Base-by-base conservation (phyloP, 2,113 vertebrate species). In the Toxotes chatareus region DNA sequence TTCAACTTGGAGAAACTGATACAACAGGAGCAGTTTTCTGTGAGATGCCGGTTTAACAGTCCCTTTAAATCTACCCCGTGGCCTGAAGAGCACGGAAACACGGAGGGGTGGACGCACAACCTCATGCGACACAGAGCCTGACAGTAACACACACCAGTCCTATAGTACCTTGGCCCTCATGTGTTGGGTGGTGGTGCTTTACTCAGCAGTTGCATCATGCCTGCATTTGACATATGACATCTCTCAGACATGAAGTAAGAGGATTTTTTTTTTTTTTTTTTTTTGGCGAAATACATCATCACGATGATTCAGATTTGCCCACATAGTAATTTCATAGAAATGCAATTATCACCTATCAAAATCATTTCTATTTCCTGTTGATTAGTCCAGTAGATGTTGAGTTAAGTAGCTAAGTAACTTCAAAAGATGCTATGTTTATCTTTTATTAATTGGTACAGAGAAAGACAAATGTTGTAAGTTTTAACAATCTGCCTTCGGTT, bases 191-290 rank as follows among this genome's bases (percentile, higher is more conserved):
- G 74, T 13, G 83, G 13, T 34, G 77, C 66, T 51, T 79, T 21
- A 6, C 73, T 81, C 72, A 10, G 72, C 40, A 4, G 62, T 64
- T 84, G 60, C 83, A 81, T 86, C 87, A 81, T 57, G 61, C 65
- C 4, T 21, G 23, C 7, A 9, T 68, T 9, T 59, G 61, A 60
- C 83, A 79, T 19, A 75, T 63, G 74, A 84, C 85, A 49, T 69
- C 73, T 69, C 65, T 63, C 66, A 83, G 66, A 72, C 76, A 51
- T 84, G 72, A 76, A 68, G 73, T 86, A 73, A 83, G 68, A 79
- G 69, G 82, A 64, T 74, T 32, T 75, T 73, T 71, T 53, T 17
- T 34, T 16, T 19, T 8, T 46, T 65, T 27, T 5, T 59, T 34
- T 57, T 47, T 14, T 16, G 34, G 17, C 34, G 17, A 60, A 31